A percentile compares a stretch with the other conserved stretches of the same genome.
These are phyloP conservation scores for Collichthys lucidus DNA, from an alignment of 2,113 vertebrate genomes.

Conservation along the genomic window DNA sequence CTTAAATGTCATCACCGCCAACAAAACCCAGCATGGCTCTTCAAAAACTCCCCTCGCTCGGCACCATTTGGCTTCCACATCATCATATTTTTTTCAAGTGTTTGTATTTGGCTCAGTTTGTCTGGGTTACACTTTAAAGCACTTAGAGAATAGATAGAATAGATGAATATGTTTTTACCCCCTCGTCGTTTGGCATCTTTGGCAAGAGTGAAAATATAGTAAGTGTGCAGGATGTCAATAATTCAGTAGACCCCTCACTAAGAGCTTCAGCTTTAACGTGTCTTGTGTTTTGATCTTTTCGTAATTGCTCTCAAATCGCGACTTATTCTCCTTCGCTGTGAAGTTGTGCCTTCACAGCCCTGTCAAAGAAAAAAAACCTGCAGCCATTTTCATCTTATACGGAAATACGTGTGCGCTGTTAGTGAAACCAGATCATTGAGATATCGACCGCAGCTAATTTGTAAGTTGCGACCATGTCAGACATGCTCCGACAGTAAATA, in stretches of 20 bases:
- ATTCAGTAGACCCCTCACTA: too few species aligned
- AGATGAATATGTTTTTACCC: slow-evolving; percentile 64
- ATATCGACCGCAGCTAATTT: slow-evolving; percentile 45
- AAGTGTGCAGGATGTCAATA: slow-evolving; percentile 63
- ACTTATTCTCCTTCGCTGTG: slow-evolving; percentile 15
- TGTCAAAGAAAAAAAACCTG: neutral
- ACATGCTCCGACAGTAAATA: slow-evolving; percentile 52
- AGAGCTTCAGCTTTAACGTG: too few species aligned
- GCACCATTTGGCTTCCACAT: slow-evolving; percentile 65
- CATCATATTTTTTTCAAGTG: slow-evolving; percentile 68
- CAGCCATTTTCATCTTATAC: neutral
- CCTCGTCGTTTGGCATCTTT: slow-evolving; percentile 66
- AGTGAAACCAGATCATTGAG: slow-evolving; percentile 29
- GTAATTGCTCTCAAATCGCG: slow-evolving; percentile 35
- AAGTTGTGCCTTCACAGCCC: neutral
- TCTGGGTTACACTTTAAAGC: slow-evolving; percentile 74
- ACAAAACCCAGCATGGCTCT: slow-evolving; percentile 73
- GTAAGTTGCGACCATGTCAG: slow-evolving; percentile 43
- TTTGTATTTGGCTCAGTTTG: slow-evolving; percentile 73
- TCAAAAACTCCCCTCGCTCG: slow-evolving; percentile 63
- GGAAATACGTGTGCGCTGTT: neutral
- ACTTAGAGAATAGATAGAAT: slow-evolving; percentile 70
- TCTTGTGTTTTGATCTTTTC: slow-evolving; percentile 43
- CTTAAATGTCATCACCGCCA: slow-evolving; percentile 70
- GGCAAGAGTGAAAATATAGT: slow-evolving; percentile 62